Evolutionary conservation across 1,140 invertebrate genomes (phyloP), one percentile per base, ranked within the genome.

Genomic region (Drosophila trapezifrons): DNA sequence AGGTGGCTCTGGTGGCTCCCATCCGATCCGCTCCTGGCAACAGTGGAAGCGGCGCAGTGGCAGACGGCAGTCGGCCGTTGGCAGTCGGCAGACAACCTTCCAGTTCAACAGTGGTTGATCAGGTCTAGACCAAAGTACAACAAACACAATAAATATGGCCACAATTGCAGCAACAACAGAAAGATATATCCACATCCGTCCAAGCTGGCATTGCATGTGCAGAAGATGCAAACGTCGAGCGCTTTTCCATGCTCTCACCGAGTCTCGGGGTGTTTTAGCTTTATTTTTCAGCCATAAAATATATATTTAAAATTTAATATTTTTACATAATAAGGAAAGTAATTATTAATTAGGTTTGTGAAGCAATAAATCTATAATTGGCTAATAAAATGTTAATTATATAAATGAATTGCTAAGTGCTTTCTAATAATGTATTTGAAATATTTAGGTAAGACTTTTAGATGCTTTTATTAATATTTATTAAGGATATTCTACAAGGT

Each of bases 201-300:
- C 46, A 47, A 47, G 71, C 55, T 58, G 47, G 55, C 59, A 65
- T 83, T 76, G 81, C 77, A 75, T 80, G 73, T 80, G 73, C 66
- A 63, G 38, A 52, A 80, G 80, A 70, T 78, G 81, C 73, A 79
- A 83, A 75, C 78, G 82, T 60, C 78, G 69, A 81, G 83, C 82
- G 49, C 58, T 78, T 76, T 75, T 65, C 37, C 17, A 67, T 22
- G 32, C 58, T 38, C 35, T 42, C 42, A 42, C 25, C 27, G 5
- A 15, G 12, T 12, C 0, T 12, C 0, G 25, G 8, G 27, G 46
- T 18, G 10, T 0, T 17, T 47, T 12, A n/a, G n/a, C 20, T 35
- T 59, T 22, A 25, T 22, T 13, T 18, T n/a, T 7, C 9, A 20
- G 25, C 2, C 17, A 58, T 27, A 7, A 18, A 47, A 17, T 22